phyloP scores from a whole-genome alignment of 2,797 vertebrate genomes.

The Eulemur coronatus region DNA sequence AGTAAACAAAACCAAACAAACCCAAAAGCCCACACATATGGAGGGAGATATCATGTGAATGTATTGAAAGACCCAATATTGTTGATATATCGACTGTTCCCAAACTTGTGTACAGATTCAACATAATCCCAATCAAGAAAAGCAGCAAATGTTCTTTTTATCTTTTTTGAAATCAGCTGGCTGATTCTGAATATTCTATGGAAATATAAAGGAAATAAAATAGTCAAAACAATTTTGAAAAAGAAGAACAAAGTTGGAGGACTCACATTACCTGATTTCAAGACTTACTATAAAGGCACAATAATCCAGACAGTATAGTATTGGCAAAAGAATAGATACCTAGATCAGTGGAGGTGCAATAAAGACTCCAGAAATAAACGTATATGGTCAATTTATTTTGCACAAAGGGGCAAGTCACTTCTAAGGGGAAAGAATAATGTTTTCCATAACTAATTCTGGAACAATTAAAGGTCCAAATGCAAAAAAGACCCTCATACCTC shows the following conservation, averaged over 20 bases:
- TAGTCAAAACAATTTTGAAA: not conserved
- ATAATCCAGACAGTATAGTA: not conserved
- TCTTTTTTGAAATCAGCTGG: not conserved
- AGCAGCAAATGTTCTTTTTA: not conserved
- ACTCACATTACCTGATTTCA: not conserved
- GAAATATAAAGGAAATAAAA: not conserved
- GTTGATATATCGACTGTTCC: not conserved
- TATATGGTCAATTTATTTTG: not conserved
- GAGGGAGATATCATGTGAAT: not conserved
- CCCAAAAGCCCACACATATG: not conserved
- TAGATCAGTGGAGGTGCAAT: not conserved
- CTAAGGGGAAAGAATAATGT: not conserved
- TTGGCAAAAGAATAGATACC: not conserved
- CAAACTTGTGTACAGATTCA: not conserved
- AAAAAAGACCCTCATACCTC: not conserved
- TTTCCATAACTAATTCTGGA: not conserved
- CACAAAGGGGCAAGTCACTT: not conserved
- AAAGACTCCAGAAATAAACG: not conserved
- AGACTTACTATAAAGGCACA: not conserved
- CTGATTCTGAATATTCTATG: not conserved
- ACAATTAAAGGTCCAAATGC: not conserved
- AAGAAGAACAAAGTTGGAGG: not conserved
- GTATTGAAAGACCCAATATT: not conserved
- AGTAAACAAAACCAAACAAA: not conserved
- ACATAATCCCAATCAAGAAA: no score